A percentile compares a stretch with the other conserved stretches of the same genome.
phyloP scores from a whole-genome alignment of 2,113 vertebrate genomes.

The Cynoglossus semilaevis region DNA sequence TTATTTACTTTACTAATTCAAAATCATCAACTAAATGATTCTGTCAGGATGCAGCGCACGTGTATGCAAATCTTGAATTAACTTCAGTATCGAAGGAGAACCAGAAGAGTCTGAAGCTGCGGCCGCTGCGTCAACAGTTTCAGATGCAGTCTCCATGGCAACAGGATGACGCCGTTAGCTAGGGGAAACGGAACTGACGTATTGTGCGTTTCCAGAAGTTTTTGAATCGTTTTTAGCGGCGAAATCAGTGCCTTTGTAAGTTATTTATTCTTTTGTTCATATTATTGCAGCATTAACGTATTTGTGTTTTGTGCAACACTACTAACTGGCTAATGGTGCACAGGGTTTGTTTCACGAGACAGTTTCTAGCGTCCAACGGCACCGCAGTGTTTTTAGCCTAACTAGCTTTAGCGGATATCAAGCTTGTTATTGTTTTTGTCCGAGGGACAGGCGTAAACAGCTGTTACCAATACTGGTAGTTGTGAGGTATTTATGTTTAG shows the following conservation, averaged over 20 bases:
- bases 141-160: conserved; percentile 43
- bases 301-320: not conserved
- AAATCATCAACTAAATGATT: too few species aligned
- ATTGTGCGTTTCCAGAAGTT: conserved; percentile 38
- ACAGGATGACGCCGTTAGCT: conserved; percentile 22
- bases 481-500: not conserved
- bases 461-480: not conserved
- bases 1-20: too few species aligned
- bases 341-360: rapidly evolving
- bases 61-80: too few species aligned
- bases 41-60: too few species aligned
- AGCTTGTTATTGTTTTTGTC: conserved; percentile 13
- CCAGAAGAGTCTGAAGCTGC: too few species aligned
- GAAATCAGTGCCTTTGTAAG: conserved; percentile 17
- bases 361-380: rapidly evolving
- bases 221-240: conserved; percentile 66
- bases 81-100: too few species aligned
- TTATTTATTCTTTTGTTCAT: not conserved
- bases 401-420: conserved; percentile 3
- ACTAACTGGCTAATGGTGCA: not conserved
- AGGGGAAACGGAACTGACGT: conserved; percentile 68
- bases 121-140: too few species aligned
- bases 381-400: conserved; percentile 1
- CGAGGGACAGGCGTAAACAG: not conserved
- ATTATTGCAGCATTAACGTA: not conserved